Base-by-base conservation (phyloP, 1,140 invertebrate genomes). In the roundworm (Caenorhabditis elegans) region DNA sequence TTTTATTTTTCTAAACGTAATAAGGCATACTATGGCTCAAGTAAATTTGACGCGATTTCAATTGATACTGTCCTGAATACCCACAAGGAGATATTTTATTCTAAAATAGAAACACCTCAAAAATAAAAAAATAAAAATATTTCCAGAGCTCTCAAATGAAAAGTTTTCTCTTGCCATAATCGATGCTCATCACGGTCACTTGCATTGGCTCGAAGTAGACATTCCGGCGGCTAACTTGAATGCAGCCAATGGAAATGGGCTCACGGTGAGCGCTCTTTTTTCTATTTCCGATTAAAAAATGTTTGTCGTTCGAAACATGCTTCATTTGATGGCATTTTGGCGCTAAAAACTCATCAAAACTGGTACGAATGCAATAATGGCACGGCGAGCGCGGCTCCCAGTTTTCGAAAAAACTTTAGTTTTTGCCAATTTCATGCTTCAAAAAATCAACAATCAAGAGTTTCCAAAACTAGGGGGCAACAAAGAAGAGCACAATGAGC, bases 141-240 rank as follows among this genome's bases (percentile, higher is more conserved):
- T 55, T 87, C 10, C 70, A 87, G 87, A 82, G 5, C 34, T 85
- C n/a, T 83, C 84, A 34, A 89, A 89, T 34, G 88, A 88, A 39
- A 81, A 78, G 34, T 88, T 85, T 75, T 76, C 88, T 17, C 65
- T 89, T 17, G 83, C 89, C 19, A 48, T 89, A 51, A 80, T 88
- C 43, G 86, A 88, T 70, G 86, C 87, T 2, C 43, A 81, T 24
- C 53, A 49, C 5, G 78, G 82, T n/a, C 79, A 84, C 24, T 79
- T 88, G 1, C 82, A 85, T 78, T 88, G 87, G 87, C 24, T 89
- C 39, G 46, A 90, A 10, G 80, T 83, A 3, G 87, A 88, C 60
- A 84, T 88, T 77, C 78, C 88, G 22, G 36, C 87, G 0, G 86
- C 81, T n/a, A 78, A 82, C 22, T 60, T 88, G 19, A 82, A 82